A percentile compares a stretch with the other conserved stretches of the same genome.
Evolutionary conservation across 2,113 vertebrate genomes (phyloP).

Genomic region (Pelobates fuscus): DNA sequence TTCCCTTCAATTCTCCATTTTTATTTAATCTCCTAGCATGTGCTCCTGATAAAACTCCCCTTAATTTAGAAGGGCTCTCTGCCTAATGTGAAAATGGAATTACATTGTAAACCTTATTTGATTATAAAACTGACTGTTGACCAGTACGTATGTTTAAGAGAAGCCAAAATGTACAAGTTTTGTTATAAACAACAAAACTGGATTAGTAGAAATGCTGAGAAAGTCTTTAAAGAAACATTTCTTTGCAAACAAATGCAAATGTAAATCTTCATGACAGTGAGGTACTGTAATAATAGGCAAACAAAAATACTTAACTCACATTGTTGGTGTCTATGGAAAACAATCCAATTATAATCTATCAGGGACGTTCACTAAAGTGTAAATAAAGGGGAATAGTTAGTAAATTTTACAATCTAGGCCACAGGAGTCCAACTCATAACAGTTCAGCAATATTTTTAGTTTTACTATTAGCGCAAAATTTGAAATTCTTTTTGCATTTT

Average conservation of each 20-base stretch:
- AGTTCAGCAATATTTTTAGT: no score
- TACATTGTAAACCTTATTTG: background rate
- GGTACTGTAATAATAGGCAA: background rate
- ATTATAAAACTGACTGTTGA: conserved; percentile 1
- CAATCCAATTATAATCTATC: no score
- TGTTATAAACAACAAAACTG: background rate
- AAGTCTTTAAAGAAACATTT: background rate
- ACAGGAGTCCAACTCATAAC: no score
- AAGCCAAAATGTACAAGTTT: background rate
- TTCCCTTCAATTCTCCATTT: background rate
- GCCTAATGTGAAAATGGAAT: conserved; percentile 3
- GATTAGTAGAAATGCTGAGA: background rate
- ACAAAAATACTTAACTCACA: no score
- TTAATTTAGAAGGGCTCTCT: background rate
- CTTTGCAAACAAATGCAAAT: background rate
- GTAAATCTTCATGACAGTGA: background rate
- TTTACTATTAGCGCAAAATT: no score
- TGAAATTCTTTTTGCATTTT: no score
- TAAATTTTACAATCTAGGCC: no score
- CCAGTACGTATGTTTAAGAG: background rate
- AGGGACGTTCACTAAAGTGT: no score
- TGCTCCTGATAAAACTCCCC: background rate
- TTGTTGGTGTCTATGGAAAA: no score
- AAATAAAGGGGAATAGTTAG: no score
- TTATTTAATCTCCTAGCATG: background rate